phyloP scores from a whole-genome alignment of 2,888 invertebrate species.

The Bedellia somnulentella region DNA sequence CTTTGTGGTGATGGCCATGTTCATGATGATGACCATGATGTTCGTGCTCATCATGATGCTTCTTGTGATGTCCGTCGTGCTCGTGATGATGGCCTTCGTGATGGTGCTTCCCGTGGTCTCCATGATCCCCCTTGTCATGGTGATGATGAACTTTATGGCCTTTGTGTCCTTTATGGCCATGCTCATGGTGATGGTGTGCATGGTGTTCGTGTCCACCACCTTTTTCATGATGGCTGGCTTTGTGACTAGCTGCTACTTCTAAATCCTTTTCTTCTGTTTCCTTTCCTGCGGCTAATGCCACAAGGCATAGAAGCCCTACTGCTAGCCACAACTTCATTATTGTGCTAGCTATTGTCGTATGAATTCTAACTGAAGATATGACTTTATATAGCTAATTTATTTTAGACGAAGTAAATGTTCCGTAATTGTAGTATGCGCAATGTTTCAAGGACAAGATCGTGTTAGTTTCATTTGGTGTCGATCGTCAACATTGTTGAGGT shows the following conservation, averaged over 20 bases:
- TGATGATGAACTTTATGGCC: constrained; percentile 8
- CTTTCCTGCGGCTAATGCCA: constrained; percentile 15
- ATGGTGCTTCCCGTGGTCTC: constrained; percentile 8
- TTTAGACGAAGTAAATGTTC: constrained; percentile 41
- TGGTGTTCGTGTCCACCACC: constrained; percentile 8
- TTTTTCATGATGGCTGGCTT: constrained; percentile 6
- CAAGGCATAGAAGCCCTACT: constrained; percentile 37
- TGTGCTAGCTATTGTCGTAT: constrained; percentile 20
- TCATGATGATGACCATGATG: constrained; percentile 9
- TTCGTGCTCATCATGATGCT: constrained; percentile 8
- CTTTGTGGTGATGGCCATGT: constrained; percentile 8
- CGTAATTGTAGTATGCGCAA: constrained; percentile 28
- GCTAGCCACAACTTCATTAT: constrained; percentile 42
- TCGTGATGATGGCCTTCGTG: constrained; percentile 8
- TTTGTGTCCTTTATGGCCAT: constrained; percentile 7
- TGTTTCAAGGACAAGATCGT: constrained; percentile 16
- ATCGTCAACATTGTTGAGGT: neutral
- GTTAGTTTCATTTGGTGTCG: neutral
- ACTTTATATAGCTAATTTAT: constrained; percentile 39
- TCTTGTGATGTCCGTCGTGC: constrained; percentile 8
- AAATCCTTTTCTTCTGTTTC: constrained; percentile 1
- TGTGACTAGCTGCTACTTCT: constrained; percentile 4
- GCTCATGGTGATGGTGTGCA: constrained; percentile 7
- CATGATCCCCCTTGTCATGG: constrained; percentile 8
- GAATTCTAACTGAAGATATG: constrained; percentile 16